Percentiles rank a stretch among this genome's conserved stretches.
phyloP scores from a whole-genome alignment of 2,888 invertebrate genomes.

The Cosmorhoe ocellata region DNA sequence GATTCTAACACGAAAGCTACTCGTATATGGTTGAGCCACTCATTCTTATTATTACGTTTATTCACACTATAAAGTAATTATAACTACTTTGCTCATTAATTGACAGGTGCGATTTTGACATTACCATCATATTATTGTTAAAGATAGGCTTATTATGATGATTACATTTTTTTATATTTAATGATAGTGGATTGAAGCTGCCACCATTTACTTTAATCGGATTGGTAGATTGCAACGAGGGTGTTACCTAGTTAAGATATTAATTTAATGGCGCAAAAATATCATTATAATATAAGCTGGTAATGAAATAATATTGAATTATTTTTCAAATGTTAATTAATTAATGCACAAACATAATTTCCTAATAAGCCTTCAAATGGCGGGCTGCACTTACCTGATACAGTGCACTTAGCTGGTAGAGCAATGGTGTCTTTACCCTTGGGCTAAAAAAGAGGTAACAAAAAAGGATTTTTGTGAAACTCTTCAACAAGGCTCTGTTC shows the following conservation, averaged over 20 bases:
- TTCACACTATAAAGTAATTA: neutral
- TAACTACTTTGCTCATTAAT: conserved; percentile 15
- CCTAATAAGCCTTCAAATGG: too few relatives aligned
- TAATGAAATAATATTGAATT: conserved; percentile 45
- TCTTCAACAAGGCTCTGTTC: too few relatives aligned
- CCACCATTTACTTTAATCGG: conserved; percentile 19
- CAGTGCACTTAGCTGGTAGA: too few relatives aligned
- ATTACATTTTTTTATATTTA: conserved; percentile 13
- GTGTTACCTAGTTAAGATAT: conserved; percentile 48
- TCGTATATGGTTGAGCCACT: too few relatives aligned
- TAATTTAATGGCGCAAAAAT: conserved; percentile 42
- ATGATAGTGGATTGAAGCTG: conserved; percentile 20
- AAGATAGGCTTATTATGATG: conserved; percentile 2
- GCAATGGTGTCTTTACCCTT: too few relatives aligned
- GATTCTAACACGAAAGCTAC: too few relatives aligned
- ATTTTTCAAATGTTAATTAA: conserved; percentile 6
- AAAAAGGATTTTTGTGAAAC: too few relatives aligned
- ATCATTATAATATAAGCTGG: conserved; percentile 28
- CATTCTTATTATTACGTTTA: too few relatives aligned
- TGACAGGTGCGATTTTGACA: conserved; percentile 16
- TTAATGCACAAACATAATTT: conserved; percentile 13
- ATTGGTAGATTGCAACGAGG: conserved; percentile 26
- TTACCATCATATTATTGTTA: conserved; percentile 10
- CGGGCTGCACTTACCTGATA: too few relatives aligned
- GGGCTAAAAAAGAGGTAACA: too few relatives aligned